Base-by-base conservation (phyloP, 2,113 vertebrate genomes). In the Strix uralensis region DNA sequence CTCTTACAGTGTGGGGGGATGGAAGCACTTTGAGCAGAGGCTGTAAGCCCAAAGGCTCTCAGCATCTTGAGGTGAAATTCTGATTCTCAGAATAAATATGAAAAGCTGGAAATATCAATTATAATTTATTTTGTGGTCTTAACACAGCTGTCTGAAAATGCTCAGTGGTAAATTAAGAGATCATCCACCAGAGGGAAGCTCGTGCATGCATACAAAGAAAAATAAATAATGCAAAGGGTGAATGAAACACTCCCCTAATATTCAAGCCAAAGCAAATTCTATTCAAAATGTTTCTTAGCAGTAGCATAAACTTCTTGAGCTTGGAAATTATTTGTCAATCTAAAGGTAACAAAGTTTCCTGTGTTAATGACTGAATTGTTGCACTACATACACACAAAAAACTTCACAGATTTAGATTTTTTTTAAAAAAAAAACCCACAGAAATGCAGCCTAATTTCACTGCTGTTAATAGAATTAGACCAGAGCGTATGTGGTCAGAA, bases 171-270 rank as follows among this genome's bases (percentile, higher is more conserved):
- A 84, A 26, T 69, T 83, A 49, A 49, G 15, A 80, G 38, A 86
- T 19, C 42, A 27, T 46, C 90, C 93, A 86, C 74, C 49, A 97
- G 94, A 70, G 93, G 73, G 94, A 90, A 85, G 49, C 55, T 74
- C 25, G 7, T 61, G 36, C n/a, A 17, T 32, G 21, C 36, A 27
- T 29, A 65, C 16, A 42, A 58, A 73, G 18, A n/a, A n/a, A 91
- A 49, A 59, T 11, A 71, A 52, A 22, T 44, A 34, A 54, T n/a
- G 34, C 44, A n/a, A 74, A 78, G 14, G 52, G 38, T 54, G 29
- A 71, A 20, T 42, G 57, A 65, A 92, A 61, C 23, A 77, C 5
- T 9, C 27, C 25, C 15, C 46, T 93, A 30, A 58, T 52, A 42
- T 34, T 90, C 65, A 80, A 70, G 29, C 16, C 34, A 61, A 79